These are phyloP conservation scores for Clamator glandarius DNA, from an alignment of 2,797 vertebrate species.

Conservation along the genomic window DNA sequence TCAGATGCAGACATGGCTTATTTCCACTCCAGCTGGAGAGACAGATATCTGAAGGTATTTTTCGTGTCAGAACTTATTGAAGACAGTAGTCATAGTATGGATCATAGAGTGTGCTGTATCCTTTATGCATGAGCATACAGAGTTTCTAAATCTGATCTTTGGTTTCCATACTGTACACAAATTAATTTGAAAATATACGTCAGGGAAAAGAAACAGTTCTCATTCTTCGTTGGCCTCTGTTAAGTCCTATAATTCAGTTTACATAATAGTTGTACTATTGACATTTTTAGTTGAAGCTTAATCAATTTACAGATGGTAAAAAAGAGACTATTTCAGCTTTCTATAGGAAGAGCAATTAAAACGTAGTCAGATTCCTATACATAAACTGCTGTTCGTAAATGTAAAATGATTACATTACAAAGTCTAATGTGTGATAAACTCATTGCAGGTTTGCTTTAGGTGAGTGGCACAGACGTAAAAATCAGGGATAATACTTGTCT, in stretches of 20 bases:
- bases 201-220: not conserved
- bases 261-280: not conserved
- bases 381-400: slow-evolving; percentile 10
- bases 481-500: not conserved
- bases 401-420: slow-evolving; percentile 27
- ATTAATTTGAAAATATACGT: not conserved
- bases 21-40: not conserved
- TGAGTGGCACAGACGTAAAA: not conserved
- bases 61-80: not conserved
- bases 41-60: not conserved
- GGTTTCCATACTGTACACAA: not conserved
- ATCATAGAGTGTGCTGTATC: not conserved
- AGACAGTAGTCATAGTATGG: not conserved
- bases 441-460: not conserved
- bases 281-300: not conserved
- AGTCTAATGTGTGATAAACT: slow-evolving; percentile 10
- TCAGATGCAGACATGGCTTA: not conserved
- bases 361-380: not conserved
- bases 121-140: not conserved
- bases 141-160: not conserved
- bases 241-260: not conserved
- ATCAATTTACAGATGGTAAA: not conserved
- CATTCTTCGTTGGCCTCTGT: not conserved
- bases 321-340: not conserved
- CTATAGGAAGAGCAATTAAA: not conserved